These are phyloP conservation scores for Pinna nobilis DNA, from an alignment of 1,140 invertebrate genomes.

Conservation along the genomic window DNA sequence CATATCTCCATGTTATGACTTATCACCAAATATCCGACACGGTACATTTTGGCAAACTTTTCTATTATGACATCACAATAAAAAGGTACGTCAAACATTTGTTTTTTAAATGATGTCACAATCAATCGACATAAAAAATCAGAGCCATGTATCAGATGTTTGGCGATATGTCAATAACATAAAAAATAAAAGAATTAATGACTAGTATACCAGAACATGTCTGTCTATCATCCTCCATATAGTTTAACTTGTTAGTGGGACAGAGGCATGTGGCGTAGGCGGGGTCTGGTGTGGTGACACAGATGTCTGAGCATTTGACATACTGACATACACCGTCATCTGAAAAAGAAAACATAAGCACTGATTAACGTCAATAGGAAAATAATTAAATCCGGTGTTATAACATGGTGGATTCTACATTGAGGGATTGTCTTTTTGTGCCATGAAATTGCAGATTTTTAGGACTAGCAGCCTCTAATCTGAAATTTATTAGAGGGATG, in stretches of 20 bases:
- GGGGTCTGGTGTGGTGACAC: not conserved
- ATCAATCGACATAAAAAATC: too few relatives aligned
- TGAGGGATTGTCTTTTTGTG: not conserved
- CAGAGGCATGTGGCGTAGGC: slow-evolving; percentile 3
- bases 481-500: not conserved
- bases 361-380: not conserved
- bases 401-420: not conserved
- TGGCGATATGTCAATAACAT: too few relatives aligned
- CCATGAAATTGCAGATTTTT: not conserved
- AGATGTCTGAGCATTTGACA: slow-evolving; percentile 1
- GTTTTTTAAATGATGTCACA: too few relatives aligned
- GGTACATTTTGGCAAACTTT: too few relatives aligned
- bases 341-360: not conserved
- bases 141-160: too few relatives aligned
- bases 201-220: not conserved
- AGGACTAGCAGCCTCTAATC: not conserved
- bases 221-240: not conserved
- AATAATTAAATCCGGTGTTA: not conserved
- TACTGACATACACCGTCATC: slow-evolving; percentile 1
- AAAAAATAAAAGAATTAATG: not conserved
- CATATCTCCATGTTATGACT: too few relatives aligned
- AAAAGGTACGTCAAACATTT: too few relatives aligned
- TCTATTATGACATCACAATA: not conserved
- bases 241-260: not conserved
- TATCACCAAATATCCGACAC: too few relatives aligned